These are phyloP conservation scores for Drosophila ironensis DNA, from an alignment of 1,140 invertebrate genomes.

Conservation along the genomic window DNA sequence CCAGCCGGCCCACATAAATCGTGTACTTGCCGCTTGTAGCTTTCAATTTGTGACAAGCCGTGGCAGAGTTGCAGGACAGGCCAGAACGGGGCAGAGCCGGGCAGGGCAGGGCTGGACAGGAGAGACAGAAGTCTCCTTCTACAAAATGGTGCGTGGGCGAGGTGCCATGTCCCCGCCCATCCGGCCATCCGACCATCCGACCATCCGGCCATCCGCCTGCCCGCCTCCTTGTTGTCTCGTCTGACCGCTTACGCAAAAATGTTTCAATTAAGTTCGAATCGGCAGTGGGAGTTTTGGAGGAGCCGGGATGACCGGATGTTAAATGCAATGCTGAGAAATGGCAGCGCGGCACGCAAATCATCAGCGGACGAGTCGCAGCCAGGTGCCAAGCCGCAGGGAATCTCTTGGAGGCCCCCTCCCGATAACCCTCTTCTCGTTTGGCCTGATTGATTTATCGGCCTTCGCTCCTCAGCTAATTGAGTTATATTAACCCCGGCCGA, in stretches of 20 bases:
- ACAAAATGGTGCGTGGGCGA: conserved; percentile 70
- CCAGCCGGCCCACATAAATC: conserved; percentile 72
- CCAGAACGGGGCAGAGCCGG: too few species aligned
- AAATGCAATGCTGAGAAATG: conserved; percentile 66
- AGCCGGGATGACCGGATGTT: conserved; percentile 56
- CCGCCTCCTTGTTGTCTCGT: conserved; percentile 5
- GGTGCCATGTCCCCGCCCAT: conserved; percentile 9
- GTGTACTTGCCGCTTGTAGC: conserved; percentile 78
- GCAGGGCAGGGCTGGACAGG: too few species aligned
- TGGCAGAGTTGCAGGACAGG: conserved; percentile 41
- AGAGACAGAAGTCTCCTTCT: conserved; percentile 53
- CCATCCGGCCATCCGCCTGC: not conserved
- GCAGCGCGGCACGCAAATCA: conserved; percentile 72
- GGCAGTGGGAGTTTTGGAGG: conserved; percentile 5
- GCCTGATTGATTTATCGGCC: conserved; percentile 71
- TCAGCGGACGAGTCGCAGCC: conserved; percentile 46
- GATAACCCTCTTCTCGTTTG: conserved; percentile 3
- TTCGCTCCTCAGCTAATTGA: conserved; percentile 60
- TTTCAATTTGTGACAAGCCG: conserved; percentile 75
- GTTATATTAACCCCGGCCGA: conserved; percentile 57
- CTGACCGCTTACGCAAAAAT: conserved; percentile 76
- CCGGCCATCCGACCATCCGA: too few species aligned
- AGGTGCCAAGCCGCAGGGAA: conserved; percentile 61
- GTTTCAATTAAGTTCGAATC: conserved; percentile 66
- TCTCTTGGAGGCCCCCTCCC: not conserved